These are phyloP conservation scores for Graptemys geographica DNA, from an alignment of 2,797 vertebrate genomes.

Conservation along the genomic window DNA sequence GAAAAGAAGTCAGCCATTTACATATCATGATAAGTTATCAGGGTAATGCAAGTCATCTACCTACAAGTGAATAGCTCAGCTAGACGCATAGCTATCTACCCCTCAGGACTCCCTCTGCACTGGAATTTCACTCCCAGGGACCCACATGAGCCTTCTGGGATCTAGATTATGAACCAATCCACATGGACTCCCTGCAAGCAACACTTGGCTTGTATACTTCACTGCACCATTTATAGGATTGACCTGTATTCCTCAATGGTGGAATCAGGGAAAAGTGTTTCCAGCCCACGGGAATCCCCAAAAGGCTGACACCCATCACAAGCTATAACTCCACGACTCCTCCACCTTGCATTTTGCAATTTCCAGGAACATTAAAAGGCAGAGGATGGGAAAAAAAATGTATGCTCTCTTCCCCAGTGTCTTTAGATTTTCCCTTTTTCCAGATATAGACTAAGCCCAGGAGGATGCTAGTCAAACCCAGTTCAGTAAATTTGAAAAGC, in stretches of 20 bases:
- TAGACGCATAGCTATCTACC: background rate
- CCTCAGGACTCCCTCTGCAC: background rate
- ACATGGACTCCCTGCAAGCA: background rate
- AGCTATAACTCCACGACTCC: background rate
- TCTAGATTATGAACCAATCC: background rate
- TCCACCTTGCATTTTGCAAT: background rate
- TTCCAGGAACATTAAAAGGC: background rate
- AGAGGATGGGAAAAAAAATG: background rate
- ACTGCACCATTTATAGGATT: background rate
- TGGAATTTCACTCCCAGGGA: background rate
- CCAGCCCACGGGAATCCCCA: background rate
- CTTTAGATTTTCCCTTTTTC: background rate
- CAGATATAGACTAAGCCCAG: background rate
- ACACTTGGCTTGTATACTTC: background rate
- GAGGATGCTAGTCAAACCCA: background rate
- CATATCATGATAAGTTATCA: background rate
- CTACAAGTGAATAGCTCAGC: too few species aligned
- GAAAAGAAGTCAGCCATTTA: background rate
- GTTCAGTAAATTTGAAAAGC: background rate
- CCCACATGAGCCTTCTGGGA: background rate
- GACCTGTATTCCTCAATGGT: background rate
- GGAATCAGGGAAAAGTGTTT: background rate
- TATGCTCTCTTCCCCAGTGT: too few species aligned
- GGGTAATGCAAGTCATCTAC: background rate
- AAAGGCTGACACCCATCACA: background rate